These are phyloP conservation scores for Oncorhynchus keta DNA, from an alignment of 2,113 vertebrate genomes.

Conservation along the genomic window DNA sequence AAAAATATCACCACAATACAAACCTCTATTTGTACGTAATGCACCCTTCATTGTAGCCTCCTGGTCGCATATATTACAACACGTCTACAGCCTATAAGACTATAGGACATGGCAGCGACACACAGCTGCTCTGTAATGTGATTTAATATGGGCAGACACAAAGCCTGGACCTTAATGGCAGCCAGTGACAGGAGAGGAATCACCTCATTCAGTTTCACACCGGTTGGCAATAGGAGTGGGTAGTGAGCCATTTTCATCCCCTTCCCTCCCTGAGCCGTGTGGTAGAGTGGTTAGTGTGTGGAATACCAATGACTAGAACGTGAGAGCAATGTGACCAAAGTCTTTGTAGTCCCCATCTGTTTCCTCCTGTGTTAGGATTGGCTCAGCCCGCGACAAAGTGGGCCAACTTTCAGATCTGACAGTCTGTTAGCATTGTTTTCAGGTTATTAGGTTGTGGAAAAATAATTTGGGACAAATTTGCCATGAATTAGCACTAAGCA, in stretches of 20 bases:
- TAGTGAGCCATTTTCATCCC: neutral
- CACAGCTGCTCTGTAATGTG: conserved; percentile 8
- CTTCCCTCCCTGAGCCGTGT: neutral
- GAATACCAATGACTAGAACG: conserved; percentile 42
- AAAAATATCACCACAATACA: neutral
- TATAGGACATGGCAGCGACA: neutral
- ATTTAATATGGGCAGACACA: conserved; percentile 13
- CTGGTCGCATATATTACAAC: neutral
- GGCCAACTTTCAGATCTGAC: neutral
- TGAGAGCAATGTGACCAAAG: conserved; percentile 10
- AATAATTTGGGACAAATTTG: neutral
- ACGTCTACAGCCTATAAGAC: neutral
- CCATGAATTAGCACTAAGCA: neutral
- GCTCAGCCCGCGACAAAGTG: neutral
- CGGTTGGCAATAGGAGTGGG: neutral
- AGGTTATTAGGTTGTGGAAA: neutral
- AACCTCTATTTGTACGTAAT: neutral
- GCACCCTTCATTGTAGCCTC: neutral
- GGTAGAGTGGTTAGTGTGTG: conserved; percentile 29
- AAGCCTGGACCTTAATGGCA: conserved; percentile 31
- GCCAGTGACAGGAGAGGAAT: conserved; percentile 34
- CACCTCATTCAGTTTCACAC: conserved; percentile 10
- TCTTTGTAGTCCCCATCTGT: neutral
- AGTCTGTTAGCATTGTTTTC: neutral
- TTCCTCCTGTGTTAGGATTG: neutral